Evolutionary conservation across 2,888 invertebrate genomes (phyloP).

Genomic region (Eupeodes luniger): DNA sequence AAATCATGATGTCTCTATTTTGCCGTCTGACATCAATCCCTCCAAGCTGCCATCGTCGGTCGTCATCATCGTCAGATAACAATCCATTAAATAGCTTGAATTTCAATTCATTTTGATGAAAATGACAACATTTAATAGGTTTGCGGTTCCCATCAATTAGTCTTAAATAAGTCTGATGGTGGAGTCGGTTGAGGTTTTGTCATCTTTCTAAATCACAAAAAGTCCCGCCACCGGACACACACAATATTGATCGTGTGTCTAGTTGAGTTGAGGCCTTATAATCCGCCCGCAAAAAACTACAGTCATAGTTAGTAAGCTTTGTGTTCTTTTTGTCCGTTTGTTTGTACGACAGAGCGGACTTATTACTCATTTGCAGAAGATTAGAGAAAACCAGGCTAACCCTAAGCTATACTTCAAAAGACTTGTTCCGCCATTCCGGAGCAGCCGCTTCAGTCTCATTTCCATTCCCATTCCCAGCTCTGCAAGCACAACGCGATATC

Average conservation of each 20-base stretch:
- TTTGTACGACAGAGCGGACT: conserved; percentile 39
- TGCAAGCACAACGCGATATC: conserved; percentile 50
- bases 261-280: conserved; percentile 38
- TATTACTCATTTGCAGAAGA: conserved; percentile 73
- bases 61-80: conserved; percentile 39
- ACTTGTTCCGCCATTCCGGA: conserved; percentile 37
- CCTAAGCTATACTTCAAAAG: conserved; percentile 59
- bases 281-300: conserved; percentile 47
- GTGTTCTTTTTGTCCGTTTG: too few relatives aligned
- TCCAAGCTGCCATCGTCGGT: conserved; percentile 34
- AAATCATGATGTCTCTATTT: conserved; percentile 69
- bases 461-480: conserved; percentile 16
- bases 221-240: conserved; percentile 58
- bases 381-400: conserved; percentile 62
- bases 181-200: conserved; percentile 20
- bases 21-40: conserved; percentile 58
- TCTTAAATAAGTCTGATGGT: not conserved
- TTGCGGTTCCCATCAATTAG: conserved; percentile 61
- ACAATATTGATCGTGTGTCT: conserved; percentile 62
- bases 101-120: conserved; percentile 66
- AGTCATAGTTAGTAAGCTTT: not conserved
- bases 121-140: conserved; percentile 58
- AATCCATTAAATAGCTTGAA: conserved; percentile 60
- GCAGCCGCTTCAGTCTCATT: not conserved
- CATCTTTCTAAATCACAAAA: conserved; percentile 45